Conservation (phyloP, 2,797 vertebrate genomes). For the Etheostoma nigrum region DNA sequence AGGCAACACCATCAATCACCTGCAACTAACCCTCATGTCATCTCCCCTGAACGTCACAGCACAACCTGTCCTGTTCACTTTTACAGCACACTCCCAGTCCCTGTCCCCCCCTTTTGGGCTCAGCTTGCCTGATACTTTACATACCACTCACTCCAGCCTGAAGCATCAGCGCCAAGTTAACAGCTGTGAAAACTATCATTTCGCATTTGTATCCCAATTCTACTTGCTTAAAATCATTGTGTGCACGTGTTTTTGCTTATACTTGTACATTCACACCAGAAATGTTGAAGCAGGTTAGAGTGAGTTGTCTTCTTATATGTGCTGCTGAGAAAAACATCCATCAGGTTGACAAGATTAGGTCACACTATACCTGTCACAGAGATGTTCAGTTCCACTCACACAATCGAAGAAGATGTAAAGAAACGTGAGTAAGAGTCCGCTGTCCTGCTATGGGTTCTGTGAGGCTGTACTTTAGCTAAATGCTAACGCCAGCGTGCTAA, state of each 20-base stretch:
- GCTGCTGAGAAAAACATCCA: conserved; percentile 7
- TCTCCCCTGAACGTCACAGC: conserved; percentile 16
- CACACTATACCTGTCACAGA: background rate
- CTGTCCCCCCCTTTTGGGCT: conserved; percentile 5
- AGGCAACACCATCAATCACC: conserved; percentile 69
- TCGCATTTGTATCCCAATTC: conserved; percentile 53
- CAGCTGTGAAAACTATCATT: conserved; percentile 74
- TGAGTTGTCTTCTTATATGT: background rate
- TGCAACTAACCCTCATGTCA: conserved; percentile 58
- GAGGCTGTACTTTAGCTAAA: background rate
- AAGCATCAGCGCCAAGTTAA: conserved; percentile 52
- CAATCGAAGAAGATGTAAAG: background rate
- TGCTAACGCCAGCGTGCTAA: background rate
- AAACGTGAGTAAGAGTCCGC: background rate
- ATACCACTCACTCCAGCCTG: conserved; percentile 24
- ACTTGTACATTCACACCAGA: conserved; percentile 7
- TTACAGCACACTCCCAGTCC: conserved; percentile 3
- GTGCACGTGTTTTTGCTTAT: conserved; percentile 13
- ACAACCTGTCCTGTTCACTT: conserved; percentile 34
- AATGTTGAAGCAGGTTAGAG: background rate
- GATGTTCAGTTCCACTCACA: background rate
- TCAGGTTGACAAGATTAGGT: conserved; percentile 29
- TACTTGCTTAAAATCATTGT: conserved; percentile 13
- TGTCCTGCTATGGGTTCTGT: background rate
- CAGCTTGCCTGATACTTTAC: conserved; percentile 25